These are phyloP conservation scores for Caenorhabditis uteleia DNA, from an alignment of 2,888 invertebrate species.

Conservation along the genomic window DNA sequence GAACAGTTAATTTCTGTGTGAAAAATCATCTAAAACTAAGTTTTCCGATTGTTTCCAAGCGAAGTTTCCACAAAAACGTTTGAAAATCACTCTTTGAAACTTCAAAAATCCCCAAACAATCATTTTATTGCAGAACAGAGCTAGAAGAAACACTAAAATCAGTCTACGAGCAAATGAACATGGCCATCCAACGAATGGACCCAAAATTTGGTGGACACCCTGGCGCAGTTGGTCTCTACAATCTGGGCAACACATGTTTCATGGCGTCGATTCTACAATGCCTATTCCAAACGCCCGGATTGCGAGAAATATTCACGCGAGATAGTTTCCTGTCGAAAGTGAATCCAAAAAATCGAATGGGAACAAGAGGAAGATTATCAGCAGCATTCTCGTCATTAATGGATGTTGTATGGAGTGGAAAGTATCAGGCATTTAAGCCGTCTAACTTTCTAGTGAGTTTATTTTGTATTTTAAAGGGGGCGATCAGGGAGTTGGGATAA, in stretches of 20 bases:
- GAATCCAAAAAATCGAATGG: slow-evolving; percentile 50
- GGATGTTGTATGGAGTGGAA: slow-evolving; percentile 60
- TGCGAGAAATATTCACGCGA: slow-evolving; percentile 51
- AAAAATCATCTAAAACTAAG: too few relatives aligned
- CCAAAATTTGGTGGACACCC: too few relatives aligned
- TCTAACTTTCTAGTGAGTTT: slow-evolving; percentile 47
- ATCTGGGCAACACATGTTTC: slow-evolving; percentile 74
- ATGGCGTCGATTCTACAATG: slow-evolving; percentile 57
- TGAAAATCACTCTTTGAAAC: too few relatives aligned
- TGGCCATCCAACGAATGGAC: too few relatives aligned
- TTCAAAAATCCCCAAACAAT: too few relatives aligned
- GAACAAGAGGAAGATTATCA: slow-evolving; percentile 61
- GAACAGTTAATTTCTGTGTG: too few relatives aligned
- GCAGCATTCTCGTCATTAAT: slow-evolving; percentile 60
- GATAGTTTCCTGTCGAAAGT: slow-evolving; percentile 43
- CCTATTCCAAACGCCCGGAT: slow-evolving; percentile 60
- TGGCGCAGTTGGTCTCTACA: slow-evolving; percentile 70
- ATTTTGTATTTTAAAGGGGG: not conserved
- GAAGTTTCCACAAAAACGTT: too few relatives aligned
- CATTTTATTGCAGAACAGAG: slow-evolving; percentile 17
- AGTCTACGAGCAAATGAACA: slow-evolving; percentile 22
- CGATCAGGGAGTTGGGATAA: too few relatives aligned
- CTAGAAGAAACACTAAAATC: slow-evolving; percentile 7
- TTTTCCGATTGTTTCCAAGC: too few relatives aligned
- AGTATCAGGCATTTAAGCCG: slow-evolving; percentile 53